phyloP scores from a whole-genome alignment of 2,113 vertebrate genomes.

The Aythya baeri region DNA sequence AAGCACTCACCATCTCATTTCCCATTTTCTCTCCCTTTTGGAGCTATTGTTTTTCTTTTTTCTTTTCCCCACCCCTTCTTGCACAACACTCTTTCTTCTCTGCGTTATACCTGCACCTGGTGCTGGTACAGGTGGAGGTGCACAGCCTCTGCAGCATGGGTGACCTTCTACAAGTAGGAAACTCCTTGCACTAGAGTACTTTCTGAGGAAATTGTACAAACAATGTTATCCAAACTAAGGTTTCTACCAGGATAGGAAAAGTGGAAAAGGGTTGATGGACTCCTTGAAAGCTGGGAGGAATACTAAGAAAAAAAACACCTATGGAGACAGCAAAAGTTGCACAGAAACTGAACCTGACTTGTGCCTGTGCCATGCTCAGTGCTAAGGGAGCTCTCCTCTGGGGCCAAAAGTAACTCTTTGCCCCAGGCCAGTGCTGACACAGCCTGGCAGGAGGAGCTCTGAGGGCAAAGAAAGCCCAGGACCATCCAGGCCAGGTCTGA shows the following conservation, averaged over 20 bases:
- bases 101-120: neutral
- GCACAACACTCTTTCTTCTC: neutral
- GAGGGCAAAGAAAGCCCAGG: neutral
- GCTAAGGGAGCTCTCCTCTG: neutral
- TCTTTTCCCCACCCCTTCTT: neutral
- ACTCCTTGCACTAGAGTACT: neutral
- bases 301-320: neutral
- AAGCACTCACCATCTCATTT: neutral
- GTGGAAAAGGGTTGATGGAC: neutral
- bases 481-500: neutral
- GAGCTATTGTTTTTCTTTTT: neutral
- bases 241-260: neutral
- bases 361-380: neutral
- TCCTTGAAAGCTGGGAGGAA: neutral
- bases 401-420: neutral
- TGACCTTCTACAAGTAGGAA: neutral
- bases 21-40: neutral
- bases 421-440: neutral
- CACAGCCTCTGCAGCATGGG: neutral
- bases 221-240: neutral
- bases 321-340: neutral
- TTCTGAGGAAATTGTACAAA: neutral
- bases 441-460: neutral
- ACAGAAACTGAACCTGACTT: neutral
- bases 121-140: neutral